phyloP scores from a whole-genome alignment of 1,140 invertebrate species.

The Tetragnatha versicolor region DNA sequence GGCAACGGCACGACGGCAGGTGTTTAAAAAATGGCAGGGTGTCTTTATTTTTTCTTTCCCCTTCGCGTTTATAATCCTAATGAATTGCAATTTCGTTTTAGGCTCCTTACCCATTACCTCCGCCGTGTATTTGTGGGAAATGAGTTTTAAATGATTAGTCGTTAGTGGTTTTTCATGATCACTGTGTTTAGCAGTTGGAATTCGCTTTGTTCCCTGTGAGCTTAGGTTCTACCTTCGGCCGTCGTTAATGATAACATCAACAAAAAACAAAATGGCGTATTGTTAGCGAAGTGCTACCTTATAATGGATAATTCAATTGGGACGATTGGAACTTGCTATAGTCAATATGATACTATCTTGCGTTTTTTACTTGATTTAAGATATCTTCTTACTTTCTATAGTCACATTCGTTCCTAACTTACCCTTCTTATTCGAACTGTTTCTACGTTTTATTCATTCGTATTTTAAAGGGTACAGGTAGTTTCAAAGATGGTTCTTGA shows the following conservation, averaged over 20 bases:
- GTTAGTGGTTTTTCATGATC: slow-evolving; percentile 34
- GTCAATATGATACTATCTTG: neutral
- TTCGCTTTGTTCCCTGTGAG: neutral
- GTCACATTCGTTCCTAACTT: no score
- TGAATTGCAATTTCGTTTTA: slow-evolving; percentile 17
- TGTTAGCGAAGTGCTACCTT: neutral
- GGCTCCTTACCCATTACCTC: slow-evolving; percentile 5
- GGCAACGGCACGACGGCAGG: slow-evolving; percentile 19
- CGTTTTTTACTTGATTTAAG: no score
- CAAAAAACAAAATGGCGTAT: neutral
- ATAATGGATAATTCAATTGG: neutral
- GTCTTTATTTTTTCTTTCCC: neutral
- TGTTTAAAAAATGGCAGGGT: slow-evolving; percentile 15
- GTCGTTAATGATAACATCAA: neutral
- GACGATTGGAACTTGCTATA: neutral
- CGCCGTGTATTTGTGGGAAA: neutral
- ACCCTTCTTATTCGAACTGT: no score
- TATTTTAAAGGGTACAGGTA: no score
- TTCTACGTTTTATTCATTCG: no score
- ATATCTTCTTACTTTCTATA: no score
- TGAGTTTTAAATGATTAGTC: slow-evolving; percentile 30
- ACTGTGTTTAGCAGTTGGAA: neutral
- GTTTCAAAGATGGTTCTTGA: no score
- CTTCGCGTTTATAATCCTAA: slow-evolving; percentile 8
- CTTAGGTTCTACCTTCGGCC: neutral